Conservation (phyloP, 2,797 vertebrate genomes). For the Chloroceryle amazona region DNA sequence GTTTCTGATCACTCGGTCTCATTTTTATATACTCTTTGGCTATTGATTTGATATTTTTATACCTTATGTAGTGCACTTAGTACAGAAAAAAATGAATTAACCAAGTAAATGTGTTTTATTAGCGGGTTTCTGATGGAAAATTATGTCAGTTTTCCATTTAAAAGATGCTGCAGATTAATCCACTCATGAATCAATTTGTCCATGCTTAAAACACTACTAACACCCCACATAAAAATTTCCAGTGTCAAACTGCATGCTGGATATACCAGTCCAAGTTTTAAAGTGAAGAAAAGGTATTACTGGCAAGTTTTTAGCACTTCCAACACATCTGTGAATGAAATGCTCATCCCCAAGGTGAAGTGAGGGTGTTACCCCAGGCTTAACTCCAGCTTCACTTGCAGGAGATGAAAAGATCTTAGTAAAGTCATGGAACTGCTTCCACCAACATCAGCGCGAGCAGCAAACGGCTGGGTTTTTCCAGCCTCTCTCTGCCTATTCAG, state of each 20-base stretch:
- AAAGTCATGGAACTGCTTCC: neutral
- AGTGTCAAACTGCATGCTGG: neutral
- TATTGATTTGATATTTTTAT: conserved; percentile 45
- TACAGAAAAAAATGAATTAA: conserved; percentile 33
- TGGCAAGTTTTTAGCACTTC: neutral
- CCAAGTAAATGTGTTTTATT: conserved; percentile 33
- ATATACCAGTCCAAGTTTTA: neutral
- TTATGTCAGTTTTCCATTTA: conserved; percentile 45
- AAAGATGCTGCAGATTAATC: conserved; percentile 42
- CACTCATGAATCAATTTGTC: conserved; percentile 27
- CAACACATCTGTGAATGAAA: neutral
- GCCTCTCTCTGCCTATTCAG: neutral
- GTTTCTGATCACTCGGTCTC: conserved; percentile 3
- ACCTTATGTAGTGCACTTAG: conserved; percentile 46
- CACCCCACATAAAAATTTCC: neutral
- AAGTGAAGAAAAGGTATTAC: neutral
- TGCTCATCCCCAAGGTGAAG: neutral
- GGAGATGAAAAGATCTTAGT: neutral
- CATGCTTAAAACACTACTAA: conserved; percentile 7
- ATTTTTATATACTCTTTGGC: conserved; percentile 34
- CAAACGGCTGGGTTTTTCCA: neutral
- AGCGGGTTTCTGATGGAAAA: conserved; percentile 18
- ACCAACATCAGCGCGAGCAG: neutral
- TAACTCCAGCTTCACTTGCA: neutral
- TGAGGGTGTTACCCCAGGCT: neutral